Percentiles rank a stretch among this genome's conserved stretches.
These are phyloP conservation scores for Scotopteryx bipunctaria DNA, from an alignment of 2,888 invertebrate species.

Conservation along the genomic window DNA sequence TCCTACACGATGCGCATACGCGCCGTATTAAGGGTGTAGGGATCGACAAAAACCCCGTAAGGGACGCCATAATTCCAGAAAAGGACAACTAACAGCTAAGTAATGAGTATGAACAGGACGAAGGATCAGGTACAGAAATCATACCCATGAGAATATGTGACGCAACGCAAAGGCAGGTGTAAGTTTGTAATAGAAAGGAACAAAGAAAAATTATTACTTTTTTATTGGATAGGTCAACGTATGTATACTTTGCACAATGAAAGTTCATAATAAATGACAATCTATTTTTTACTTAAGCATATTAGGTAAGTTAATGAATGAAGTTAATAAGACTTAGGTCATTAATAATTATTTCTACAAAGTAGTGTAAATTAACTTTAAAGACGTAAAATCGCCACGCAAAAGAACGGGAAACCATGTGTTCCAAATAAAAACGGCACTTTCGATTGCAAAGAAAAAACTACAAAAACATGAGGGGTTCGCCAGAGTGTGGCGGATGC, in stretches of 20 bases:
- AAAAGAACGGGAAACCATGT: conserved; percentile 30
- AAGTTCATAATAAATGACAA: conserved; percentile 14
- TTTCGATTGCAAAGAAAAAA: conserved; percentile 48
- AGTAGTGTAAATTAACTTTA: neutral
- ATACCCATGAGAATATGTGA: conserved; percentile 72
- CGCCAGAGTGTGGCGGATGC: conserved; percentile 56
- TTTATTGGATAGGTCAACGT: conserved; percentile 72
- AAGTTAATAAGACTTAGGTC: too few relatives aligned
- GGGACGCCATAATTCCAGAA: conserved; percentile 57
- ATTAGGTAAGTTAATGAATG: too few relatives aligned
- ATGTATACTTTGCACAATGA: conserved; percentile 41
- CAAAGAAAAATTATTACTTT: conserved; percentile 63
- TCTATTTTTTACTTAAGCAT: neutral
- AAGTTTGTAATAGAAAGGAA: conserved; percentile 63
- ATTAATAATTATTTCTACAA: neutral
- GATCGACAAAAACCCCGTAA: conserved; percentile 67
- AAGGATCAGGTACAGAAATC: conserved; percentile 67
- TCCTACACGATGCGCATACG: conserved; percentile 62
- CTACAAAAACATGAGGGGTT: conserved; percentile 46
- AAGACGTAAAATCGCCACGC: conserved; percentile 29
- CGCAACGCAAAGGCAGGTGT: conserved; percentile 78
- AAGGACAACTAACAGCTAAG: conserved; percentile 50
- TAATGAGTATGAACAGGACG: conserved; percentile 55
- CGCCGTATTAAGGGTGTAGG: conserved; percentile 74
- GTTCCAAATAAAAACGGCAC: conserved; percentile 43